These are phyloP conservation scores for Tribolium castaneum DNA, from an alignment of 1,140 invertebrate genomes.

Conservation along the genomic window DNA sequence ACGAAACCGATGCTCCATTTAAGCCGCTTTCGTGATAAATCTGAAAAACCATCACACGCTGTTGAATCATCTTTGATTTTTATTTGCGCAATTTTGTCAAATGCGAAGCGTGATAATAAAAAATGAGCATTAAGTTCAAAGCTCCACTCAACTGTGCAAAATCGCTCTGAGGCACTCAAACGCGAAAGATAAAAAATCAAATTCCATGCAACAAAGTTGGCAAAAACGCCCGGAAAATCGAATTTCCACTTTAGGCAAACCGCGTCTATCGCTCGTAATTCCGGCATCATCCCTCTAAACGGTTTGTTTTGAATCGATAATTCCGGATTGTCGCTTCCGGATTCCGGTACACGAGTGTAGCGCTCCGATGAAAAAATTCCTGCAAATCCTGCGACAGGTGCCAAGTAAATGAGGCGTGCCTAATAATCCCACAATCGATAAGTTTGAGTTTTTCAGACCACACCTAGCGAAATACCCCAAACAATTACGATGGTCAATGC, in stretches of 20 bases:
- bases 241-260: neutral
- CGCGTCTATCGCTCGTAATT: neutral
- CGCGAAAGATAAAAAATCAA: no score
- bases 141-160: no score
- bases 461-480: neutral
- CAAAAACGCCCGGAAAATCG: neutral
- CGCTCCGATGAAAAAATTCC: neutral
- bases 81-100: no score
- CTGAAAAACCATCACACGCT: no score
- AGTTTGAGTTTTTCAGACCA: neutral
- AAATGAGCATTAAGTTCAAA: no score
- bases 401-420: neutral
- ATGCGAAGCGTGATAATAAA: no score
- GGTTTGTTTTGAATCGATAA: neutral
- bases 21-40: no score
- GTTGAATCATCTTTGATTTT: no score
- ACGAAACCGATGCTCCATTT: no score
- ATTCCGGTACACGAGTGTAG: neutral
- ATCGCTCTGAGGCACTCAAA: no score
- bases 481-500: neutral
- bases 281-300: neutral
- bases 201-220: no score
- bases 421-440: neutral
- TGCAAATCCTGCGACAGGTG: neutral
- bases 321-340: neutral